A percentile compares a stretch with the other conserved stretches of the same genome.
phyloP scores from a whole-genome alignment of 2,113 vertebrate species.

The Terrapene triunguis region DNA sequence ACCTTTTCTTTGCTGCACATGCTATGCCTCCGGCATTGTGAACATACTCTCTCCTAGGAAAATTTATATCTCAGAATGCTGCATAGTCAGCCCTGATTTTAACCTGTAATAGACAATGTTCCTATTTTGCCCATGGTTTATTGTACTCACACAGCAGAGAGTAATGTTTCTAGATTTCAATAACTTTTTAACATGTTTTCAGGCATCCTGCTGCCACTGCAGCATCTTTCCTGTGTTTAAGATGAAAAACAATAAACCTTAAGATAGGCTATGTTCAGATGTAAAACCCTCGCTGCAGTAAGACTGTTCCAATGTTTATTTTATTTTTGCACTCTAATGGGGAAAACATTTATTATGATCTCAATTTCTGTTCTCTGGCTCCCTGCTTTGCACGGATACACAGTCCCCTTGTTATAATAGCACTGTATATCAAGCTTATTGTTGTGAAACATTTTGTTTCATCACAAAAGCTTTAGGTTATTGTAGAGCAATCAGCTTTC shows the following conservation, averaged over 20 bases:
- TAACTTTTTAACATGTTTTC: constrained; percentile 62
- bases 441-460: constrained; percentile 6
- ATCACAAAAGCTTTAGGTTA: not conserved
- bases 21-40: not conserved
- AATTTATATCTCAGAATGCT: not conserved
- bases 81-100: not conserved
- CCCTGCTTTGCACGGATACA: not conserved
- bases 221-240: not conserved
- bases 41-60: not conserved
- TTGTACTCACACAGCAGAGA: not conserved
- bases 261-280: not conserved
- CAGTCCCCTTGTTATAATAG: not conserved
- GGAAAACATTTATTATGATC: not conserved
- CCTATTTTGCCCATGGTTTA: not conserved
- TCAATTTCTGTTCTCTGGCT: not conserved
- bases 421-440: not conserved
- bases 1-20: constrained; percentile 38
- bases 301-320: not conserved
- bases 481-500: not conserved
- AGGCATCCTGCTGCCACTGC: not conserved
- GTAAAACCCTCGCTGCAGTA: not conserved
- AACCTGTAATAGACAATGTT: not conserved
- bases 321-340: not conserved
- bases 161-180: not conserved
- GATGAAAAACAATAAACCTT: not conserved